Conservation (phyloP, 2,888 invertebrate species). For the Yponomeuta cagnagella region DNA sequence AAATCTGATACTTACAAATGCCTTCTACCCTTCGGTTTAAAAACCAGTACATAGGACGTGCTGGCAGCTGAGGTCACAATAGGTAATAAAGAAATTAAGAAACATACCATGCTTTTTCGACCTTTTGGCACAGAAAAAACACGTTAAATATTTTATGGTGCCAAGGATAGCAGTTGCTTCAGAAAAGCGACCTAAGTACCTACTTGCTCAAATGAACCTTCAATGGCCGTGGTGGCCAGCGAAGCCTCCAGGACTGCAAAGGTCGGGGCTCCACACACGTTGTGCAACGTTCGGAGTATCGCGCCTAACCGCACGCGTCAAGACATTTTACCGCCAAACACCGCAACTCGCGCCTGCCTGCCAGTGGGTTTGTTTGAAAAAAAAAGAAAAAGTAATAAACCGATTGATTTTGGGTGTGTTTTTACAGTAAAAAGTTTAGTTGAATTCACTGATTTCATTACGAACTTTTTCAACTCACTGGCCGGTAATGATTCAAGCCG, state of each 20-base stretch:
- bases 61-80: no score
- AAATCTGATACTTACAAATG: no score
- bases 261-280: constrained; percentile 12
- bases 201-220: not conserved
- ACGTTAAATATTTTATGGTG: not conserved
- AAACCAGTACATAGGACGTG: no score
- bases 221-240: constrained; percentile 6
- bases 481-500: not conserved
- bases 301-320: constrained; percentile 46
- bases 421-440: not conserved
- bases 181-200: not conserved
- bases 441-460: not conserved
- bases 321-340: constrained; percentile 65
- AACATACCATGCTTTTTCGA: not conserved
- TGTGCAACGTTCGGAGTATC: constrained; percentile 53
- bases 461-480: not conserved
- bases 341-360: constrained; percentile 36
- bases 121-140: no score
- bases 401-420: not conserved
- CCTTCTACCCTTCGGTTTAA: no score
- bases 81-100: not conserved
- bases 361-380: constrained; percentile 2
- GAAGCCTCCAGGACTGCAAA: constrained; percentile 1
- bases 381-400: not conserved
- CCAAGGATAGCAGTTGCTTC: not conserved